Conservation (phyloP, 2,797 vertebrate genomes). For the Phoeniculus purpureus region DNA sequence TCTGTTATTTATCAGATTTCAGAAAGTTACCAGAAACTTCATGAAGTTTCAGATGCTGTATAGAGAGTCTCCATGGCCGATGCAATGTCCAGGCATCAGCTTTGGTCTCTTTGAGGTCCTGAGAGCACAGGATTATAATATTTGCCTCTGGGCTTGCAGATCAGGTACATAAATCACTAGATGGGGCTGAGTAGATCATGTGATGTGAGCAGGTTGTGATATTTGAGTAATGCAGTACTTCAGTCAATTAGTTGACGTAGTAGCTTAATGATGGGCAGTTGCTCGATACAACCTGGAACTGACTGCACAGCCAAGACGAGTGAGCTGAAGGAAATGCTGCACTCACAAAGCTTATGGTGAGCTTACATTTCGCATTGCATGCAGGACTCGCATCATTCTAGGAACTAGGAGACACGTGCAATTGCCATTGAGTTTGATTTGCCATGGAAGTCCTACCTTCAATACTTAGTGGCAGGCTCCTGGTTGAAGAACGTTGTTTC, state of each 20-base stretch:
- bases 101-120: background rate
- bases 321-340: background rate
- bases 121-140: background rate
- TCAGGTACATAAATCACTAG: background rate
- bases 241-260: slow-evolving; percentile 5
- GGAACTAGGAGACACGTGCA: background rate
- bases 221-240: background rate
- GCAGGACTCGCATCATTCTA: background rate
- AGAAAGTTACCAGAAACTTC: background rate
- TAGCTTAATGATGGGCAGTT: background rate
- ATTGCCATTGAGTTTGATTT: slow-evolving; percentile 28
- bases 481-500: background rate
- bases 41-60: no score
- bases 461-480: background rate
- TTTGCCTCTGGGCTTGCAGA: background rate
- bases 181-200: background rate
- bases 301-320: background rate
- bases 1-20: background rate
- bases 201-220: background rate
- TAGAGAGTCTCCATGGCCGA: background rate
- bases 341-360: background rate
- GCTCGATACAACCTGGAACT: background rate
- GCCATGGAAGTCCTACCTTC: background rate
- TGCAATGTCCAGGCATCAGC: accelerated
- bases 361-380: background rate